A percentile compares a stretch with the other conserved stretches of the same genome.
These are phyloP conservation scores for Geopemphigus sp. DNA, from an alignment of 1,140 invertebrate species.

Conservation along the genomic window DNA sequence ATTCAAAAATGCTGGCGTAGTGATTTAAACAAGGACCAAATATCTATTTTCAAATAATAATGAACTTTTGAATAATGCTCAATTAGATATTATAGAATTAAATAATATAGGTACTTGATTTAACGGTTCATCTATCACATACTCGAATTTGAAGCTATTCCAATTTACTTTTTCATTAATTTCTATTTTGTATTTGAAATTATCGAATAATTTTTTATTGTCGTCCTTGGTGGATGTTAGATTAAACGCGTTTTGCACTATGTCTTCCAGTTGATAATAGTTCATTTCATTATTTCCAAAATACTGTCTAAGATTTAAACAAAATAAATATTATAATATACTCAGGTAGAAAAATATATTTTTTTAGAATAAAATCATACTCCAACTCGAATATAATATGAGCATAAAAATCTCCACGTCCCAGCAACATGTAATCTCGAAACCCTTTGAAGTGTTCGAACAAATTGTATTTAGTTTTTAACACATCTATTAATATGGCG, in stretches of 20 bases:
- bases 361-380: neutral
- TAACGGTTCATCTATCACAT: conserved; percentile 11
- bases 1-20: neutral
- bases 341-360: neutral
- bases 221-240: conserved; percentile 11
- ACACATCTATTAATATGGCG: neutral
- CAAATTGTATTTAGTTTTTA: neutral
- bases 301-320: neutral
- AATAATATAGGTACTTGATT: conserved; percentile 15
- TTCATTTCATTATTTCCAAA: neutral
- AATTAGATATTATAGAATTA: neutral
- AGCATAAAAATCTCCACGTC: conserved; percentile 13
- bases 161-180: neutral
- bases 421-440: conserved; percentile 17
- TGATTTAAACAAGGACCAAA: neutral
- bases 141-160: conserved; percentile 31
- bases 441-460: conserved; percentile 15
- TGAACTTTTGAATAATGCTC: neutral
- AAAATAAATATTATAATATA: neutral
- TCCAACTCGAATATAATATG: neutral
- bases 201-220: neutral
- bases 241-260: neutral
- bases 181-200: neutral
- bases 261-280: conserved; percentile 24
- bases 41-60: neutral